Evolutionary conservation across 2,888 invertebrate genomes (phyloP), one percentile per base, ranked within the genome.

Genomic region (Rhamnusium bicolor): DNA sequence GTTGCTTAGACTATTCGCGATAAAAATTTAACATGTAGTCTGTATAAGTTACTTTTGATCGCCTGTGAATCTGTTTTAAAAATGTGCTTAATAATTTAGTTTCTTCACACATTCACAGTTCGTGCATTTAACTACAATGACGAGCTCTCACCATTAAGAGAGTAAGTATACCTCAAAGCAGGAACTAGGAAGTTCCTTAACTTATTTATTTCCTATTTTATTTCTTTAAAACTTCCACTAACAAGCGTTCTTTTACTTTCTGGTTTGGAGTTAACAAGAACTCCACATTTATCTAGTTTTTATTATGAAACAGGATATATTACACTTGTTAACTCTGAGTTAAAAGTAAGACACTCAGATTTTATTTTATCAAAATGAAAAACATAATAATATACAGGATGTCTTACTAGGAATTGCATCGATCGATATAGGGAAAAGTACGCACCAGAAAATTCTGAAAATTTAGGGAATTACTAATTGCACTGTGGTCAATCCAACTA

Each of bases 141-240:
- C 53, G 40, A 32, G 51, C 53, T 12, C 32, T 10, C 65, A 53
- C 16, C 21, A 29, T 62, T 62, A 49, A 24, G 27, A n/a, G n/a
- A n/a, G 19, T 27, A 8, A 51, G 1, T 32, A 65, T 29, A 65
- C 53, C 54, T 53, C 14, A 53, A 19, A 65, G 27, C 6, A 16
- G 32, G n/a, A 51, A 53, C 18, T 47, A 40, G 21, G 18, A 51
- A 40, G 27, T 65, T 49, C 14, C 2, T 21, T 51, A 47, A 49
- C 27, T 51, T 51, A 29, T 51, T 24, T 53, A 32, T 53, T 65
- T 58, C 32, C 19, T 65, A 53, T 53, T 53, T 32, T 65, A 53
- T 19, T 65, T 53, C 32, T 53, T 54, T 19, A 32, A 65, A 65
- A 65, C 53, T 65, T 53, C 65, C 65, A 53, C 53, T 29, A 65